Conservation (phyloP, 1,140 invertebrate species). For the Tribolium madens region DNA sequence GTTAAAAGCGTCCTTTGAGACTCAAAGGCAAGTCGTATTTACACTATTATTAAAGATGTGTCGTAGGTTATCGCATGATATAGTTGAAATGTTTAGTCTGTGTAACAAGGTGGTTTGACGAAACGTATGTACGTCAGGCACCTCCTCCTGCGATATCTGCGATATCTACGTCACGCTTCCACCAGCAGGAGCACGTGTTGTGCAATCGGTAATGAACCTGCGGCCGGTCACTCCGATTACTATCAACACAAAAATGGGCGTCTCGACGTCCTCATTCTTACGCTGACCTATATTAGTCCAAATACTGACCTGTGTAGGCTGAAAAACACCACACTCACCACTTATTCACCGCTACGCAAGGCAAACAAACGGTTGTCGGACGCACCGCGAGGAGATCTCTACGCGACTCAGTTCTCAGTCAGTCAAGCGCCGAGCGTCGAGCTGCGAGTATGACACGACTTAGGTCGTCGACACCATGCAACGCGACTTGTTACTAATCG, state of each 20-base stretch:
- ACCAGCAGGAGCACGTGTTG: not conserved
- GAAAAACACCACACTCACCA: not conserved
- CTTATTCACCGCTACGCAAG: slow-evolving; percentile 2
- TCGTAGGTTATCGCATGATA: not conserved
- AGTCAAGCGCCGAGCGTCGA: slow-evolving; percentile 42
- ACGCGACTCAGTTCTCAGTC: slow-evolving; percentile 1
- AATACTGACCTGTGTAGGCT: slow-evolving; percentile 11
- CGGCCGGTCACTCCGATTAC: not conserved
- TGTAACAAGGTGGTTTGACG: not conserved
- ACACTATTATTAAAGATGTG: not conserved
- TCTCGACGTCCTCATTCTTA: not conserved
- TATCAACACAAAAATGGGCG: not conserved
- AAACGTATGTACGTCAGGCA: not conserved
- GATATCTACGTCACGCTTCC: not conserved
- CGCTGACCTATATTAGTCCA: not conserved
- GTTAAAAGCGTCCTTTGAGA: too few species aligned
- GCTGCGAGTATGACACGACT: slow-evolving; percentile 44
- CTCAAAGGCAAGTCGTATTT: not conserved
- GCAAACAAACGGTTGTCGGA: not conserved
- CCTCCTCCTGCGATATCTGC: not conserved
- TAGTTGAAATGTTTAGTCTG: not conserved
- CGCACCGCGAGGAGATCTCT: slow-evolving; percentile 1
- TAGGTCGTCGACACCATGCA: slow-evolving; percentile 44
- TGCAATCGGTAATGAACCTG: slow-evolving; percentile 10
- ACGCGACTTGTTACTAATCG: slow-evolving; percentile 46